phyloP scores from a whole-genome alignment of 2,797 vertebrate genomes.

The Lepilemur septentrionalis region DNA sequence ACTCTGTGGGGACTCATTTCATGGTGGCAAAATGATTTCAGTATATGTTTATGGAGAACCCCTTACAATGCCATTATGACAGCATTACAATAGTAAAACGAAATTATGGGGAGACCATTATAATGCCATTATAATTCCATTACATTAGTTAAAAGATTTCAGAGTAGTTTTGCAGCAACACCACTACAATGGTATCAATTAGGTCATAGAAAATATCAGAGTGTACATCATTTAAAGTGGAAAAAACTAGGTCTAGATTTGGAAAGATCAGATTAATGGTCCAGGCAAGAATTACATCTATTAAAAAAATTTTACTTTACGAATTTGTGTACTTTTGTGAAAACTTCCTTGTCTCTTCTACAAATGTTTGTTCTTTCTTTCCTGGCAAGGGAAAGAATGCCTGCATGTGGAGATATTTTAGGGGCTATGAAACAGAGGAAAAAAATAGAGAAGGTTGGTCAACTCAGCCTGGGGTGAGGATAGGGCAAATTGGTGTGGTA shows the following conservation, averaged over 20 bases:
- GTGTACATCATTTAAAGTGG: background rate
- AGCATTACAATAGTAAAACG: constrained; percentile 71
- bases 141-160: constrained; percentile 74
- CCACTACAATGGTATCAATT: constrained; percentile 58
- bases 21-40: constrained; percentile 84
- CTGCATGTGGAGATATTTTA: background rate
- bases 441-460: background rate
- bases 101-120: constrained; percentile 72
- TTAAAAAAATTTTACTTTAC: background rate
- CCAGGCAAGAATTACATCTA: background rate
- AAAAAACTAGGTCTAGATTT: constrained; percentile 4
- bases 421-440: background rate
- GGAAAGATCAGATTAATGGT: background rate
- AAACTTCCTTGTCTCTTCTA: background rate
- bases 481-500: background rate
- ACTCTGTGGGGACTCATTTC: constrained; percentile 83
- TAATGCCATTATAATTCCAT: constrained; percentile 74
- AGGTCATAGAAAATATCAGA: constrained; percentile 51
- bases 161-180: constrained; percentile 57
- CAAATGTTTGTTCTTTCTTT: background rate
- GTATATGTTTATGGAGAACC: constrained; percentile 75
- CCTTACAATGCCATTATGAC: constrained; percentile 76
- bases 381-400: background rate
- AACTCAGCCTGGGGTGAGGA: background rate
- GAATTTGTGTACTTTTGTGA: background rate